Percentiles rank a stretch among this genome's conserved stretches.
These are phyloP conservation scores for Tapirus terrestris DNA, from an alignment of 2,113 vertebrate genomes.

Conservation along the genomic window DNA sequence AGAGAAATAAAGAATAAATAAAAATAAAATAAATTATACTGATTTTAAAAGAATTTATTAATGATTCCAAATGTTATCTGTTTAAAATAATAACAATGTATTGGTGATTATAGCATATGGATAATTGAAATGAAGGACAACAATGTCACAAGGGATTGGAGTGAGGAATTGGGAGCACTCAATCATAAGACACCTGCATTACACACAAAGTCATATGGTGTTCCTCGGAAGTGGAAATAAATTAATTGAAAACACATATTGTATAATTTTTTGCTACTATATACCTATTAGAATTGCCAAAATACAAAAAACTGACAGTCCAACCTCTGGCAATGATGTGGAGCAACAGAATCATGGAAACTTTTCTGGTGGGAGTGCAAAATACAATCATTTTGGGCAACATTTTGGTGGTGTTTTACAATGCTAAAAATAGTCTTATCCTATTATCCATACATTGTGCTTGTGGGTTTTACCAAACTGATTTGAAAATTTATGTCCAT, in stretches of 20 bases:
- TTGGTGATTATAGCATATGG: not conserved
- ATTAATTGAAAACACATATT: not conserved
- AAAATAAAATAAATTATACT: not conserved
- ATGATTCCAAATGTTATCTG: not conserved
- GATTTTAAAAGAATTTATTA: not conserved
- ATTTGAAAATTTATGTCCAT: not conserved
- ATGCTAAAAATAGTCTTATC: not conserved
- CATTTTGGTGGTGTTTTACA: not conserved
- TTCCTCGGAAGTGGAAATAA: not conserved
- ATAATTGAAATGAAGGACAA: not conserved
- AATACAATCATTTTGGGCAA: not conserved
- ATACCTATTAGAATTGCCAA: not conserved
- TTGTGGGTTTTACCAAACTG: not conserved
- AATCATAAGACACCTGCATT: not conserved
- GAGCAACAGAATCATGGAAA: not conserved
- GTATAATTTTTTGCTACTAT: not conserved
- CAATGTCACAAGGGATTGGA: not conserved
- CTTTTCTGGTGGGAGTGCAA: not conserved
- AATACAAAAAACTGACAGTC: not conserved
- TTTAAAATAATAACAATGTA: not conserved
- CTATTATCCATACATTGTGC: not conserved
- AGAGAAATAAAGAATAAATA: not conserved
- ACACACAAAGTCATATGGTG: not conserved
- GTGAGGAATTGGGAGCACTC: not conserved
- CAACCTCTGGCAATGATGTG: not conserved